Evolutionary conservation across 2,113 vertebrate genomes (phyloP), one percentile per base, ranked within the genome.

Genomic region (Hippocampus mohnikei): DNA sequence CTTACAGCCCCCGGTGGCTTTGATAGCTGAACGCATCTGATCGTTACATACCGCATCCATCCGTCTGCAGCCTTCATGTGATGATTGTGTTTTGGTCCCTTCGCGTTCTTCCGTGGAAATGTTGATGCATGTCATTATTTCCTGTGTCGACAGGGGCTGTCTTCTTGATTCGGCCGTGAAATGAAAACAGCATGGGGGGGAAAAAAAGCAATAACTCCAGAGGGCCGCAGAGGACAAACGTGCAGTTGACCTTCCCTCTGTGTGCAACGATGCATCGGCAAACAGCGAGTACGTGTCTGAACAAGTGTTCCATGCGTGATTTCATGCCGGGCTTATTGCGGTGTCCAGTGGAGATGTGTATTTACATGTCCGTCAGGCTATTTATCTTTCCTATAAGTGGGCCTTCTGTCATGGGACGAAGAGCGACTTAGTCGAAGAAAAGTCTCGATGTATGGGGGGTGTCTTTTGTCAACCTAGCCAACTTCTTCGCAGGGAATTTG

Each of bases 101-200:
- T 63, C 1, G 16, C 2, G n/a, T 81, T 86, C 69, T 83, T 87
- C 86, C 83, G 73, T 20, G 53, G 44, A 72, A 79, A 81, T 82
- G 81, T 84, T 71, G 63, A 84, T 84, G 79, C 78, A 74, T 71
- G 70, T 33, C 68, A 79, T 72, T 79, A 74, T 71, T 78, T 77
- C 72, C 76, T 77, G 72, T 70, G 29, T 23, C 72, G 73, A 82
- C 63, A 66, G 58, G 58, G 77, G 81, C 65, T 71, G 73, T 82
- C 73, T 77, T 66, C n/a, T 80, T 66, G 82, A 63, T 60, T 83
- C 73, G 68, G 74, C 78, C 80, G 77, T 72, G 58, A 86, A 86
- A 85, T 84, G 66, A 77, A 78, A 84, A 79, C 69, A 72, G 58
- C n/a, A 56, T 61, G 27, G 0, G 9, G 25, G n/a, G n/a, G n/a